A percentile compares a stretch with the other conserved stretches of the same genome.
phyloP scores from a whole-genome alignment of 2,888 invertebrate genomes.

The Catocala fraxini region DNA sequence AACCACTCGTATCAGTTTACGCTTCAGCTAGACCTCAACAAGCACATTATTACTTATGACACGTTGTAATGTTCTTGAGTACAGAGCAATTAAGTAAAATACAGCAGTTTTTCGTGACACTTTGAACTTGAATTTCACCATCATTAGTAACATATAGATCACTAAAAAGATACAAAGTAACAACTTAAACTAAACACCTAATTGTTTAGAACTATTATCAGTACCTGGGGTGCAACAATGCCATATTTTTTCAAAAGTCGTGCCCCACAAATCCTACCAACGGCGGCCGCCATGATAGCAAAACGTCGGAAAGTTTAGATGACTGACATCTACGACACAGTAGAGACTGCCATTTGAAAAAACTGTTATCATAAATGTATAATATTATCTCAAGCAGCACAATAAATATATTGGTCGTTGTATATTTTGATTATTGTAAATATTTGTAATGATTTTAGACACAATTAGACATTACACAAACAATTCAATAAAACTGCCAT shows the following conservation, averaged over 20 bases:
- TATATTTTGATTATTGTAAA: too few relatives aligned
- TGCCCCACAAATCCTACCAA: slow-evolving; percentile 95
- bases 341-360: slow-evolving; percentile 60
- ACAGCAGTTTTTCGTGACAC: slow-evolving; percentile 63
- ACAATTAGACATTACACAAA: too few relatives aligned
- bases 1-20: slow-evolving; percentile 47
- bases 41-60: slow-evolving; percentile 52
- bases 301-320: slow-evolving; percentile 82
- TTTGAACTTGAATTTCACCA: slow-evolving; percentile 56
- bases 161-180: slow-evolving; percentile 49
- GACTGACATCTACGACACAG: slow-evolving; percentile 69
- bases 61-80: slow-evolving; percentile 46
- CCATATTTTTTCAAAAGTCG: slow-evolving; percentile 93
- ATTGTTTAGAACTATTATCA: slow-evolving; percentile 63
- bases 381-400: slow-evolving; percentile 10
- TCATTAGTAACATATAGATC: slow-evolving; percentile 59
- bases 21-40: slow-evolving; percentile 39
- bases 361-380: slow-evolving; percentile 26
- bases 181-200: slow-evolving; percentile 49
- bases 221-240: slow-evolving; percentile 92
- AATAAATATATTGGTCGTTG: slow-evolving; percentile 3
- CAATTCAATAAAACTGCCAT: slow-evolving; percentile 21
- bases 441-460: too few relatives aligned
- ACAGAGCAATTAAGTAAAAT: slow-evolving; percentile 65
- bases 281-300: slow-evolving; percentile 95